phyloP scores from a whole-genome alignment of 2,888 invertebrate species.

The Lacanobia wlatinum region DNA sequence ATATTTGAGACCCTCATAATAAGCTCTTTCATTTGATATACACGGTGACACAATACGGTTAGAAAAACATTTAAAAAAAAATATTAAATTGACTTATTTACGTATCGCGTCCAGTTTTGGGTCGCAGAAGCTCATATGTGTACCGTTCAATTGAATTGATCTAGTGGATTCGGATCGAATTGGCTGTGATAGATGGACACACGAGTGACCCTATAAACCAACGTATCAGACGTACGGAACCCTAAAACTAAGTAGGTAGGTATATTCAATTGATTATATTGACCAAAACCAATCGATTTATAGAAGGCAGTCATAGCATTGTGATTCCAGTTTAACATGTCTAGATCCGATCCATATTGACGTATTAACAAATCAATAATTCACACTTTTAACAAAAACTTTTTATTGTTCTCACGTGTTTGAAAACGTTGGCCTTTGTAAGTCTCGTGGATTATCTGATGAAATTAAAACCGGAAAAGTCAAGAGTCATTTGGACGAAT shows the following conservation, averaged over 20 bases:
- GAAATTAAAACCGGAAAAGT: constrained; percentile 2
- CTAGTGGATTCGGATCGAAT: background rate
- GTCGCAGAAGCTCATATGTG: too few relatives aligned
- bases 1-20: too few relatives aligned
- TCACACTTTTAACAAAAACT: constrained; percentile 4
- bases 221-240: background rate
- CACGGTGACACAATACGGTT: too few relatives aligned
- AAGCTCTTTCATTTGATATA: too few relatives aligned
- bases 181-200: background rate
- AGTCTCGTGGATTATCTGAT: background rate
- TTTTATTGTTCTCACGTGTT: constrained; percentile 14
- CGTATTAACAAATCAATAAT: constrained; percentile 17
- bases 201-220: background rate
- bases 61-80: too few relatives aligned
- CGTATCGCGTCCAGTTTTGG: too few relatives aligned
- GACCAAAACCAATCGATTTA: background rate
- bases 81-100: too few relatives aligned
- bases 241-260: background rate
- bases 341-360: constrained; percentile 14
- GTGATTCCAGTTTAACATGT: background rate
- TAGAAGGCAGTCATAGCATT: background rate
- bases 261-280: background rate
- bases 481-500: background rate
- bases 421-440: constrained; percentile 7
- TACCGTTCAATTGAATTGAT: background rate